A percentile compares a stretch with the other conserved stretches of the same genome.
phyloP scores from a whole-genome alignment of 1,140 invertebrate species.

The Drosophila ananassae region DNA sequence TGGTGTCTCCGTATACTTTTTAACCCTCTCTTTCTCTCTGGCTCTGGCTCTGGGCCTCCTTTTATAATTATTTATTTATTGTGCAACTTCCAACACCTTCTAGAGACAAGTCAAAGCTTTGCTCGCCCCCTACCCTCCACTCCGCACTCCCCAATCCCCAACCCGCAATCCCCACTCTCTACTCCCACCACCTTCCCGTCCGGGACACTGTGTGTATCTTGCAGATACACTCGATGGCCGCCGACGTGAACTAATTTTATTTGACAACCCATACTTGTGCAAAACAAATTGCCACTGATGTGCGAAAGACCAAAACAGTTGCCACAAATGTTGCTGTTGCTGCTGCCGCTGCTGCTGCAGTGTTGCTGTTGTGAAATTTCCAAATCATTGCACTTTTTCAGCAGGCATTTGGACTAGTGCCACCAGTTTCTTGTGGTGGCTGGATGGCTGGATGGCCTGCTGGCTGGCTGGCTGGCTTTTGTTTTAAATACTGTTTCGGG shows the following conservation, averaged over 20 bases:
- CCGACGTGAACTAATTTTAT: conserved; percentile 83
- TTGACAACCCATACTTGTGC: conserved; percentile 84
- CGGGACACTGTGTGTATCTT: conserved; percentile 28
- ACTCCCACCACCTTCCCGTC: not conserved
- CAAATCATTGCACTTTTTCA: conserved; percentile 81
- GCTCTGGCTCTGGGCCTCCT: conserved; percentile 22
- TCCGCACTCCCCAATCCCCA: not conserved
- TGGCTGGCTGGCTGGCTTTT: conserved; percentile 21
- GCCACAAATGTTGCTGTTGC: conserved; percentile 48
- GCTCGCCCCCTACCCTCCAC: conserved; percentile 8
- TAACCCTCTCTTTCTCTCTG: conserved; percentile 28
- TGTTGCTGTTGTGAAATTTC: conserved; percentile 79
- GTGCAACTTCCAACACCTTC: conserved; percentile 84
- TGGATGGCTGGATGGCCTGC: not conserved
- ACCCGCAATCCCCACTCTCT: not conserved
- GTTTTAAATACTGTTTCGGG: conserved; percentile 37
- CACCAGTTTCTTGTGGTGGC: conserved; percentile 39
- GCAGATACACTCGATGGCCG: conserved; percentile 64
- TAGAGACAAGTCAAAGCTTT: conserved; percentile 81
- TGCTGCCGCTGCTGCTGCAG: conserved; percentile 18
- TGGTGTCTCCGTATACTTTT: conserved; percentile 15
- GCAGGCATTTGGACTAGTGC: conserved; percentile 49
- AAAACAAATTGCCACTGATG: conserved; percentile 84
- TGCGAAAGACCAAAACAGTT: conserved; percentile 83
- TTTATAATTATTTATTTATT: conserved; percentile 84